These are phyloP conservation scores for Caenorhabditis parvicauda DNA, from an alignment of 2,888 invertebrate genomes.

Conservation along the genomic window DNA sequence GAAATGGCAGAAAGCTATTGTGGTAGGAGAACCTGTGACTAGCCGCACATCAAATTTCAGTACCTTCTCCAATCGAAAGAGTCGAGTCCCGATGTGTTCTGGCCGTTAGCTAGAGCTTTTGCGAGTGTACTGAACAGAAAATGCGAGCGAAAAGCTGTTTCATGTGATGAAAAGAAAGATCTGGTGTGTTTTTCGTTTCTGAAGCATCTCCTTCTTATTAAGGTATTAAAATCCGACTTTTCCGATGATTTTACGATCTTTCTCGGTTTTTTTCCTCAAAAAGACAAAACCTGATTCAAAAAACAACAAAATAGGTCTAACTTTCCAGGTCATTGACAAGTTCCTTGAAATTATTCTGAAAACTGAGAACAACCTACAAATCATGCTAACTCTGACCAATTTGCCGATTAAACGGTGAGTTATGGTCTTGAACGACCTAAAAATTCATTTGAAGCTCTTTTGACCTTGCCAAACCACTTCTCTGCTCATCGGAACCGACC, in stretches of 20 bases:
- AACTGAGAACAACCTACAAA: conserved; percentile 32
- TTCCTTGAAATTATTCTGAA: conserved; percentile 24
- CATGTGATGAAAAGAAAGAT: conserved; percentile 43
- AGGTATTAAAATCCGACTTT: not conserved
- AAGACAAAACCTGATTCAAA: not conserved
- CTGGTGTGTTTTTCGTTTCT: conserved; percentile 16
- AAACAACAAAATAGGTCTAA: not conserved
- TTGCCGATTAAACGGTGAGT: not conserved
- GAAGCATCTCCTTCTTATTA: not conserved
- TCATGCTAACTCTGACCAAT: conserved; percentile 9
- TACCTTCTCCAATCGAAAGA: conserved; percentile 25
- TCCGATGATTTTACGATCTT: too few relatives aligned
- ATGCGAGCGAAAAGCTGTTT: conserved; percentile 37
- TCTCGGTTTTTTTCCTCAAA: too few relatives aligned
- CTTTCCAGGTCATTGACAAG: conserved; percentile 37
- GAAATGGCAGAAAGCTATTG: conserved; percentile 43
- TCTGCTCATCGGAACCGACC: conserved; percentile 3
- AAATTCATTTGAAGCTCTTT: conserved; percentile 24
- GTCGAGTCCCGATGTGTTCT: conserved; percentile 13
- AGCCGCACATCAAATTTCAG: conserved; percentile 5
- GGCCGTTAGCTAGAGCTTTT: conserved; percentile 43
- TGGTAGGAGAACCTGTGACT: conserved; percentile 9
- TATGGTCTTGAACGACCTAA: conserved; percentile 5
- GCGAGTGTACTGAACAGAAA: conserved; percentile 35
- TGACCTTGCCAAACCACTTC: too few relatives aligned